Evolutionary conservation across 2,888 invertebrate genomes (phyloP).

Genomic region (Tenthredo notha): DNA sequence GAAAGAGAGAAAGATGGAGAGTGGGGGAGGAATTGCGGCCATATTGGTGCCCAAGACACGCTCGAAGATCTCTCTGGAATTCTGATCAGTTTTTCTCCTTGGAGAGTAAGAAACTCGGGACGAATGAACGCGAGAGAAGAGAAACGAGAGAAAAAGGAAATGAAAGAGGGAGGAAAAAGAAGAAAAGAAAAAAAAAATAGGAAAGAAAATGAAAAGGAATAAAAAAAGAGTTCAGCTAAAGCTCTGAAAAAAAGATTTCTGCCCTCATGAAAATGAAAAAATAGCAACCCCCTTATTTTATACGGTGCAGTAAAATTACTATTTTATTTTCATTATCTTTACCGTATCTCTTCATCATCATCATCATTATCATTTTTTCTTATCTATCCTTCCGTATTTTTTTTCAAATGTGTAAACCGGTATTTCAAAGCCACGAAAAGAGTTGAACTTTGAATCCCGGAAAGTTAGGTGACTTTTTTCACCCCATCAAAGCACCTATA

Average conservation of each 20-base stretch:
- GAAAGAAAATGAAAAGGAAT: not conserved
- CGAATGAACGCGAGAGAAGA: slow-evolving; percentile 47
- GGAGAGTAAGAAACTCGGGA: slow-evolving; percentile 59
- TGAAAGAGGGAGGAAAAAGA: not conserved
- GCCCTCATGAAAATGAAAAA: not conserved
- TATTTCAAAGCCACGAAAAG: not conserved
- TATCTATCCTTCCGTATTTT: too few species aligned
- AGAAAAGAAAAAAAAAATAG: not conserved
- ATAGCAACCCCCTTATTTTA: not conserved
- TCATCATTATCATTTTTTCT: not conserved
- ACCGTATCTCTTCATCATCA: not conserved
- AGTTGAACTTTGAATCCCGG: not conserved
- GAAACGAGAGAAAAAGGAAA: slow-evolving; percentile 38
- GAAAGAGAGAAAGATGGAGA: not conserved
- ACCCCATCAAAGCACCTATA: not conserved
- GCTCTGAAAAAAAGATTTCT: not conserved
- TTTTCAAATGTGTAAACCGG: not conserved
- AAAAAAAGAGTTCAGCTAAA: not conserved
- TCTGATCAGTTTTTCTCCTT: slow-evolving; percentile 73
- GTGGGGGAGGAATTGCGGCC: slow-evolving; percentile 51
- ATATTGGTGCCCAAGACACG: slow-evolving; percentile 73
- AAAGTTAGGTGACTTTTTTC: not conserved
- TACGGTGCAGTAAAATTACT: not conserved
- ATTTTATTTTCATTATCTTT: not conserved
- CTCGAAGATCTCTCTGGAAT: slow-evolving; percentile 71